Evolutionary conservation across 2,888 invertebrate genomes (phyloP).

Genomic region (Tetragonula carbonaria): DNA sequence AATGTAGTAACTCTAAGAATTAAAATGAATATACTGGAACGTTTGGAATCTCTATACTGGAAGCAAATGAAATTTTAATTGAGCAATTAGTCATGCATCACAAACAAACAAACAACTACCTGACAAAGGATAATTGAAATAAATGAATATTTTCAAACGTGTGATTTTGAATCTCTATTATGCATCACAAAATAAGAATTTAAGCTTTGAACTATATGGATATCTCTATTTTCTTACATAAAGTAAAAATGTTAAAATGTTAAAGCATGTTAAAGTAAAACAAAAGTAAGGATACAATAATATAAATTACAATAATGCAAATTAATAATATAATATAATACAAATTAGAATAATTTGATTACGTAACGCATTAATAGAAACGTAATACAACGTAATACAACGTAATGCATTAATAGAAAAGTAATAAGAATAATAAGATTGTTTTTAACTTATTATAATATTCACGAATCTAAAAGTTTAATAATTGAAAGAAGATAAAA

Average conservation of each 20-base stretch:
- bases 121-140: not conserved
- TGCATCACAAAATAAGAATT: not conserved
- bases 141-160: not conserved
- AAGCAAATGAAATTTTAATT: slow-evolving; percentile 1
- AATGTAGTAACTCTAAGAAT: slow-evolving; percentile 6
- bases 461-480: no score
- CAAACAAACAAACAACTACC: not conserved
- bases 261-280: not conserved
- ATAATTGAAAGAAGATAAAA: not conserved
- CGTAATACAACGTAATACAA: not conserved
- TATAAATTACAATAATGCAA: not conserved
- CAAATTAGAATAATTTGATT: not conserved
- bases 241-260: not conserved
- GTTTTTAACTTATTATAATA: not conserved
- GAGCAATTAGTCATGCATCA: not conserved
- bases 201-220: not conserved
- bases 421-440: not conserved
- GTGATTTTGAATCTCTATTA: not conserved
- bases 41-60: not conserved
- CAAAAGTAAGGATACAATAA: not conserved
- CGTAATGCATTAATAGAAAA: not conserved
- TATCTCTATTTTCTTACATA: not conserved
- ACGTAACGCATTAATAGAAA: not conserved
- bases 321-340: not conserved
- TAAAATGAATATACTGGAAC: slow-evolving; percentile 8